A percentile compares a stretch with the other conserved stretches of the same genome.
phyloP scores from a whole-genome alignment of 2,113 vertebrate genomes.

The Hepsetus odoe region DNA sequence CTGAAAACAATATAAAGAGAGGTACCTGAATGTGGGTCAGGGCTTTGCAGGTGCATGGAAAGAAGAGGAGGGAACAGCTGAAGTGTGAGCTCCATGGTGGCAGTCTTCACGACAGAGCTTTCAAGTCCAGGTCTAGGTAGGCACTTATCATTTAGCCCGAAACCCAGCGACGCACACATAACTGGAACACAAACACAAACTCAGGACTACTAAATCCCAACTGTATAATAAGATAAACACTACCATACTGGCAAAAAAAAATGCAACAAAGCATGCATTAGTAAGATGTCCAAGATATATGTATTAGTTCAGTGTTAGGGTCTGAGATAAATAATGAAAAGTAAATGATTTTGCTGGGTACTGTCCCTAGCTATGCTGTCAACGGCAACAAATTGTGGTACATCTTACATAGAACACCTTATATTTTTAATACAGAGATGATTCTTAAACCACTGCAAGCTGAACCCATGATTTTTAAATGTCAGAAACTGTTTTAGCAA shows the following conservation, averaged over 20 bases:
- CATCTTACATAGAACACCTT: background rate
- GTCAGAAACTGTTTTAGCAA: background rate
- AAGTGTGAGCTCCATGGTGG: slow-evolving; percentile 64
- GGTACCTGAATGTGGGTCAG: slow-evolving; percentile 28
- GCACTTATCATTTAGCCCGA: slow-evolving; percentile 73
- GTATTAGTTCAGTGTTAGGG: background rate
- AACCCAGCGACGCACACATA: slow-evolving; percentile 69
- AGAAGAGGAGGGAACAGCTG: slow-evolving; percentile 64
- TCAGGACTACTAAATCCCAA: background rate
- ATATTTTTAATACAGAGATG: background rate
- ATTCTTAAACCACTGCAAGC: background rate
- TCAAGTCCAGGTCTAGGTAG: slow-evolving; percentile 36
- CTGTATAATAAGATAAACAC: background rate
- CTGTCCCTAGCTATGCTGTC: background rate
- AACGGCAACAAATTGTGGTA: background rate
- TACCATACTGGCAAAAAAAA: slow-evolving; percentile 31
- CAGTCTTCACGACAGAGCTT: slow-evolving; percentile 50
- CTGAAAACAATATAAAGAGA: background rate
- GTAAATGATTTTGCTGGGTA: too few relatives aligned
- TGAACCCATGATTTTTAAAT: background rate
- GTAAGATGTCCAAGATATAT: too few relatives aligned
- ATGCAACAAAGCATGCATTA: background rate
- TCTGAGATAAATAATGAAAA: background rate
- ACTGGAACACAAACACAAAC: slow-evolving; percentile 56
- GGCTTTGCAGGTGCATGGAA: slow-evolving; percentile 48